phyloP scores from a whole-genome alignment of 2,888 invertebrate genomes.

The Salticus scenicus region DNA sequence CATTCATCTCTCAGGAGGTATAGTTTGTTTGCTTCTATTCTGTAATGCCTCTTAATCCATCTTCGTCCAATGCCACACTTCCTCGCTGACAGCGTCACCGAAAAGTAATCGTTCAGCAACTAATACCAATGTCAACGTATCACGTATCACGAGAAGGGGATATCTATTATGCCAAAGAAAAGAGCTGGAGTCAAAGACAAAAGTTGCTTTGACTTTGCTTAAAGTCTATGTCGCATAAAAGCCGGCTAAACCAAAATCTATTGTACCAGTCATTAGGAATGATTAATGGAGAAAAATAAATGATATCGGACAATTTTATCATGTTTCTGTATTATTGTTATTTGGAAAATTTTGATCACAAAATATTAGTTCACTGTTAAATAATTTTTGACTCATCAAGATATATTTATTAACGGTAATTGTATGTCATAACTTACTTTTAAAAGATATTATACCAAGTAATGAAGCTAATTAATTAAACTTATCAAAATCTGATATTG shows the following conservation, averaged over 20 bases:
- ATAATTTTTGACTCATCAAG: too few relatives aligned
- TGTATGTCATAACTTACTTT: too few relatives aligned
- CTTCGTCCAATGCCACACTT: not conserved
- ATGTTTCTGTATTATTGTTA: too few relatives aligned
- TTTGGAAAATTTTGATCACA: too few relatives aligned
- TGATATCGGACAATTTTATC: not conserved
- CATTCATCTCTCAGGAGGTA: not conserved
- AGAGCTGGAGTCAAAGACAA: not conserved
- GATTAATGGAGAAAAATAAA: not conserved
- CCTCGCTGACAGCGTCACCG: not conserved
- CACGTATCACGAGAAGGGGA: not conserved
- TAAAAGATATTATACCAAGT: too few relatives aligned
- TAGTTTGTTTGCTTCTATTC: not conserved
- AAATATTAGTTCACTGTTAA: too few relatives aligned
- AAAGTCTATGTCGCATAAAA: too few relatives aligned
- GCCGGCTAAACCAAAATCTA: not conserved
- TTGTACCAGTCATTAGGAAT: not conserved
- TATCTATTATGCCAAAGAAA: not conserved
- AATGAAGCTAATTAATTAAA: too few relatives aligned
- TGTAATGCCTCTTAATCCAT: slow-evolving; percentile 9
- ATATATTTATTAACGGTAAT: too few relatives aligned
- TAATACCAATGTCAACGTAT: not conserved
- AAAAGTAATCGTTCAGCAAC: slow-evolving; percentile 9
- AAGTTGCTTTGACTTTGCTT: not conserved
- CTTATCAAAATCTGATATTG: too few relatives aligned